A percentile compares a stretch with the other conserved stretches of the same genome.
phyloP scores from a whole-genome alignment of 2,888 invertebrate genomes.

The Gisinianus flammeolus region DNA sequence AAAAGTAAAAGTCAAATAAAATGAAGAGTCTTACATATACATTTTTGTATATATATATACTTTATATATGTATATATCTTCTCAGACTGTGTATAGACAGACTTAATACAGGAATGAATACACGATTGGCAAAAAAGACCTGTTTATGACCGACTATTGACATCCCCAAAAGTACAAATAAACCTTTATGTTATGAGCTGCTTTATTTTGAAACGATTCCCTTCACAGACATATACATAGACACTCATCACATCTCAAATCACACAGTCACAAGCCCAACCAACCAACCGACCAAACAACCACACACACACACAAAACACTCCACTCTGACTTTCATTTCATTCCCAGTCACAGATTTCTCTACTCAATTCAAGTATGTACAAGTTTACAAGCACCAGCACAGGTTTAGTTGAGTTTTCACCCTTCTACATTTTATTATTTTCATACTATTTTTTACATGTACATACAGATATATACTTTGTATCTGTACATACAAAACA shows the following conservation, averaged over 20 bases:
- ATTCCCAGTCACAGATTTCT: too few species aligned
- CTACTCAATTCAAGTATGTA: too few species aligned
- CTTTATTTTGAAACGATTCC: conserved; percentile 57
- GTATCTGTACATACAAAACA: too few species aligned
- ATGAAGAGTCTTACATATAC: conserved; percentile 34
- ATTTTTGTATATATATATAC: not conserved
- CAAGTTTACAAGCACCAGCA: too few species aligned
- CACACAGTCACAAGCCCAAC: not conserved
- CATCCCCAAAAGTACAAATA: conserved; percentile 58
- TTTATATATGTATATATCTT: not conserved
- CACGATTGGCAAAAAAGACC: conserved; percentile 50
- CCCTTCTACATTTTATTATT: too few species aligned
- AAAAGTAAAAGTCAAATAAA: conserved; percentile 43
- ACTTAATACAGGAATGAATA: conserved; percentile 37
- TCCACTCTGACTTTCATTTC: too few species aligned
- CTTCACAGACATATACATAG: conserved; percentile 40
- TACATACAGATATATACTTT: too few species aligned
- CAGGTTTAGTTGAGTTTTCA: too few species aligned
- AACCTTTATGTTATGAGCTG: conserved; percentile 58
- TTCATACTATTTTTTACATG: too few species aligned
- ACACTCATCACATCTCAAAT: conserved; percentile 41
- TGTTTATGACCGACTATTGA: conserved; percentile 58
- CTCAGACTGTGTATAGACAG: not conserved
- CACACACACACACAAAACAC: too few species aligned
- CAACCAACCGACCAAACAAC: too few species aligned